Base-by-base conservation (phyloP, 2,888 invertebrate genomes). In the Coleophora deauratella region DNA sequence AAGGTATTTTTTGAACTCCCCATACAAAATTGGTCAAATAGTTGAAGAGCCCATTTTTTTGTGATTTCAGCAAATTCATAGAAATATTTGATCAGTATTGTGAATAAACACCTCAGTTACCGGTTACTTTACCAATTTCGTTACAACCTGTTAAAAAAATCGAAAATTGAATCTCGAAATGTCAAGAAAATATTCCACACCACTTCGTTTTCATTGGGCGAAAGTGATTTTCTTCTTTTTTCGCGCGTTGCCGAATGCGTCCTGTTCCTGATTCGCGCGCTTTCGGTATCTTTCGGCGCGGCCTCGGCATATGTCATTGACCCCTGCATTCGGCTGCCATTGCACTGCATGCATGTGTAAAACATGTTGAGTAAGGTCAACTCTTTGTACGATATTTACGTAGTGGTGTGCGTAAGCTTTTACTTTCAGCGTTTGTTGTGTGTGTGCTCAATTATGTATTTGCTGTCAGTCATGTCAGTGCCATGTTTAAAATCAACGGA, bases 351-450 rank as follows among this genome's bases (percentile, higher is more conserved):
- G 3, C n/a, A n/a, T n/a, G 27, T 60, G 67, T 67, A 4, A 6
- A 21, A 73, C 72, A 59, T 59, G 71, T 82, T 84, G 80, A 61
- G 79, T 73, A 82, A 84, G 84, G 84, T 84, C 82, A 84, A 76
- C 71, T 62, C 57, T 71, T 68, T 66, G 57, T 62, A 59, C 56
- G 61, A 55, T 49, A 39, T 46, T 51, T 51, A 47, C 42, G 50
- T 50, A 58, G 58, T 62, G 62, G 57, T 65, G 62, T 61, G 59
- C 43, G 59, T 49, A 42, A 45, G 71, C 74, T 81, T 77, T 81
- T 80, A 80, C 81, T 82, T 81, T 81, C 77, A 64, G 6, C 6
- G 21, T 21, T 21, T 21, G 21, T 21, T 21, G 21, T 21, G 21
- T 21, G 21, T 21, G 21, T 21, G 21, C 21, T n/a, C n/a, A n/a